These are phyloP conservation scores for Eilema griseolum DNA, from an alignment of 2,888 invertebrate genomes.

Conservation along the genomic window DNA sequence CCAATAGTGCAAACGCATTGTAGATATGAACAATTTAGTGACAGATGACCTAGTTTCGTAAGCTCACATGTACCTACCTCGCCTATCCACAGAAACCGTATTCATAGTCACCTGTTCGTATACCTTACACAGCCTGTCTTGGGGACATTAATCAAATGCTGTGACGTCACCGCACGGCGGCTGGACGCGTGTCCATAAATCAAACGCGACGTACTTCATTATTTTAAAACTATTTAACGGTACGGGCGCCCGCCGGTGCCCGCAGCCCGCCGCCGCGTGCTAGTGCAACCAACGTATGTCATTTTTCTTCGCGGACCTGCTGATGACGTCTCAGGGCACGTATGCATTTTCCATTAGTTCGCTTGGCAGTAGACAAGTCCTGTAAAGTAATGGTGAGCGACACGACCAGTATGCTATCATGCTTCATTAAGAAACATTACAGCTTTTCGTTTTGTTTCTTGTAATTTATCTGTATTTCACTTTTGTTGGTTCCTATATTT, in stretches of 20 bases:
- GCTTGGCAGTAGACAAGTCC: too few species aligned
- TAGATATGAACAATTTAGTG: neutral
- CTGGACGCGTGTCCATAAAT: slow-evolving; percentile 51
- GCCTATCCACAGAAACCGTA: neutral
- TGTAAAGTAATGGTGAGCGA: too few species aligned
- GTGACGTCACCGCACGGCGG: neutral
- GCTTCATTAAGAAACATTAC: too few species aligned
- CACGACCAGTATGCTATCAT: too few species aligned
- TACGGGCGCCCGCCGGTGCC: slow-evolving; percentile 6
- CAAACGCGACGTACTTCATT: slow-evolving; percentile 46
- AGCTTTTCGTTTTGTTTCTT: too few species aligned
- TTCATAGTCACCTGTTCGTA: slow-evolving; percentile 5
- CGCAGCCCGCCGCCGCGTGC: neutral
- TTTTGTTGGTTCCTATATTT: neutral
- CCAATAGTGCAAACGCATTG: neutral
- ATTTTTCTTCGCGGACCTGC: slow-evolving; percentile 3
- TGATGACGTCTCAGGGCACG: neutral
- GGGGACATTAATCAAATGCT: slow-evolving; percentile 11
- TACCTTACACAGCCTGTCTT: neutral
- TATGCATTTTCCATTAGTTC: neutral
- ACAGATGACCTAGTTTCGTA: neutral
- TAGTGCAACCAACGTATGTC: slow-evolving; percentile 3
- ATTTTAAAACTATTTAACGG: slow-evolving; percentile 58
- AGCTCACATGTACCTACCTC: neutral
- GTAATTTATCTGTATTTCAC: too few species aligned